These are phyloP conservation scores for Macrotis lagotis DNA, from an alignment of 2,113 vertebrate species.

Conservation along the genomic window DNA sequence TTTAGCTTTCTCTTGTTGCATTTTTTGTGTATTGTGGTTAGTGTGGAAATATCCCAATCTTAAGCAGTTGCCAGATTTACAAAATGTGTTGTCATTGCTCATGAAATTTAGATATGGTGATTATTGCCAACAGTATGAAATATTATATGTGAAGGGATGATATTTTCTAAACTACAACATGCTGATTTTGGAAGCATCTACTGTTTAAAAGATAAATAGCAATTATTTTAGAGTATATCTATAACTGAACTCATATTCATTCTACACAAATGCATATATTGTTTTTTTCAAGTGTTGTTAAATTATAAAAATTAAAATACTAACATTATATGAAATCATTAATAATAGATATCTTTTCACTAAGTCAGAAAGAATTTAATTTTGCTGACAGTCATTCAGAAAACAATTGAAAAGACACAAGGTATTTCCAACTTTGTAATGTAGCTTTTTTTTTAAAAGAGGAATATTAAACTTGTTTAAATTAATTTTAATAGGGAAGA, in stretches of 20 bases:
- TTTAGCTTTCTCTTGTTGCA: not conserved
- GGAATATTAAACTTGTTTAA: conserved; percentile 42
- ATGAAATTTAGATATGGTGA: conserved; percentile 37
- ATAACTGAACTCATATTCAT: conserved; percentile 21
- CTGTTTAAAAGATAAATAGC: conserved; percentile 22
- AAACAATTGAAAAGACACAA: conserved; percentile 56
- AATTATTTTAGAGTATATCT: conserved; percentile 26
- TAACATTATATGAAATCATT: conserved; percentile 68
- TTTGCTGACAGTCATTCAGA: conserved; percentile 60
- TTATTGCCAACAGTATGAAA: conserved; percentile 34
- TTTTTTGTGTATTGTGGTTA: not conserved
- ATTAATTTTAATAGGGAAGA: conserved; percentile 53
- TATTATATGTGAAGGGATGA: conserved; percentile 1
- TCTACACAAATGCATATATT: conserved; percentile 44
- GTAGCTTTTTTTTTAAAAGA: not conserved
- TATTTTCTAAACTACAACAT: conserved; percentile 51
- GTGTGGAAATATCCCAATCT: not conserved
- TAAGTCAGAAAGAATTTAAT: conserved; percentile 66
- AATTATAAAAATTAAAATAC: conserved; percentile 71
- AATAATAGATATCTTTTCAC: conserved; percentile 69
- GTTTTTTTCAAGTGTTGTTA: conserved; percentile 58
- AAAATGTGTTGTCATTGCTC: conserved; percentile 46
- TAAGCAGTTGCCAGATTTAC: not conserved
- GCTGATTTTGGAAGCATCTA: conserved; percentile 37
- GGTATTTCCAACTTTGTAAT: conserved; percentile 29